Conservation (phyloP, 1,140 invertebrate species). For the Hyles vespertilio region DNA sequence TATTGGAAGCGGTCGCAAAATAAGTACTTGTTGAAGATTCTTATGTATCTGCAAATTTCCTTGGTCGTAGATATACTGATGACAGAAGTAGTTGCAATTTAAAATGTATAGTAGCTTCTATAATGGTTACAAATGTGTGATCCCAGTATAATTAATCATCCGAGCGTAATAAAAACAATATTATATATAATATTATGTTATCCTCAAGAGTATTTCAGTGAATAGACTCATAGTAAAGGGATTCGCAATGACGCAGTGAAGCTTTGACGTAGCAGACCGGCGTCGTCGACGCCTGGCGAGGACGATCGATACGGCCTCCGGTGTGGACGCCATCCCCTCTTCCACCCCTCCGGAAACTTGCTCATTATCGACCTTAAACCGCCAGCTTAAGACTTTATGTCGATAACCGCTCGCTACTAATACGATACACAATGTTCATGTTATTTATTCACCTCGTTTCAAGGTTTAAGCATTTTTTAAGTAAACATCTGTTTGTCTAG, state of each 20-base stretch:
- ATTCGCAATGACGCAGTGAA: slow-evolving; percentile 54
- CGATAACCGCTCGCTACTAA: not conserved
- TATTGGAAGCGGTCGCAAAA: too few relatives aligned
- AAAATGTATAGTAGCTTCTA: too few relatives aligned
- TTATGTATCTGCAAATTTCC: too few relatives aligned
- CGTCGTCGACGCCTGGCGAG: slow-evolving; percentile 38
- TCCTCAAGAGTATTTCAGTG: slow-evolving; percentile 19
- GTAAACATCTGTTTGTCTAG: too few relatives aligned
- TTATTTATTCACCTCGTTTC: slow-evolving; percentile 1
- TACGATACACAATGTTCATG: not conserved
- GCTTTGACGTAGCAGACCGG: slow-evolving; percentile 41
- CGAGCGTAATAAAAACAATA: not conserved
- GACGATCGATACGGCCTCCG: slow-evolving; percentile 52
- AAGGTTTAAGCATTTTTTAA: slow-evolving; percentile 2
- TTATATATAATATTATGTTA: not conserved
- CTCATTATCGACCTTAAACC: slow-evolving; percentile 16
- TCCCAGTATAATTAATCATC: too few relatives aligned
- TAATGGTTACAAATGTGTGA: too few relatives aligned
- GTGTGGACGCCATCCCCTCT: slow-evolving; percentile 46
- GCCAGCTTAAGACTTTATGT: slow-evolving; percentile 7
- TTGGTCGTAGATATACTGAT: too few relatives aligned
- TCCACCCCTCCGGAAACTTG: slow-evolving; percentile 22
- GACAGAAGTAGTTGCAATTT: too few relatives aligned
- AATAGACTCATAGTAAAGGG: slow-evolving; percentile 21
- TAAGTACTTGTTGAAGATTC: too few relatives aligned